These are phyloP conservation scores for Colinus virginianus DNA, from an alignment of 2,113 vertebrate genomes.

Conservation along the genomic window DNA sequence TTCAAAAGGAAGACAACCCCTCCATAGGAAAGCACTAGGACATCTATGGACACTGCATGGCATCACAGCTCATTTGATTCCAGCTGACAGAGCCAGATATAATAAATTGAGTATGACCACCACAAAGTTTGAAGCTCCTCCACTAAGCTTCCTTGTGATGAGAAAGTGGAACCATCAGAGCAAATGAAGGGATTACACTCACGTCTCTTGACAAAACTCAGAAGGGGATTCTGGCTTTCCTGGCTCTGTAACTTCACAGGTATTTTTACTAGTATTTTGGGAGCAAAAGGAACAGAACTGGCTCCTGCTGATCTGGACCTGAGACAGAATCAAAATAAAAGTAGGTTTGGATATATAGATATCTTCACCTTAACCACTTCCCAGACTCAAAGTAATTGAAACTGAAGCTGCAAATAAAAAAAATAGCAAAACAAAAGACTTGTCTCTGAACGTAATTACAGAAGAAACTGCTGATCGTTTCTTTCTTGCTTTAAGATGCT, in stretches of 20 bases:
- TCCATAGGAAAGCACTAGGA: neutral
- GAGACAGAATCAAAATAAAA: neutral
- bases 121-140: neutral
- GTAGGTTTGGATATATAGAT: neutral
- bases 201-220: neutral
- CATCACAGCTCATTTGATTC: neutral
- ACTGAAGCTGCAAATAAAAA: neutral
- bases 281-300: neutral
- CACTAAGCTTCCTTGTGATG: neutral
- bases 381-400: neutral
- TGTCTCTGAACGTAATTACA: neutral
- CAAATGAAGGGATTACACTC: conserved; percentile 14
- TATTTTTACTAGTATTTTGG: neutral
- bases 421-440: neutral
- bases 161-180: neutral
- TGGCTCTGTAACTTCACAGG: neutral
- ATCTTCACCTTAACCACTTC: neutral
- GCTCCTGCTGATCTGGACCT: neutral
- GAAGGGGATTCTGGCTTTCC: neutral
- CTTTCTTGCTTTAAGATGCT: neutral
- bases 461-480: neutral
- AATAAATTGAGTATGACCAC: neutral
- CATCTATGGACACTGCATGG: neutral
- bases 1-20: neutral
- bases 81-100: neutral